A percentile compares a stretch with the other conserved stretches of the same genome.
These are phyloP conservation scores for Orientallactaga bullata DNA, from an alignment of 2,113 vertebrate species.

Conservation along the genomic window DNA sequence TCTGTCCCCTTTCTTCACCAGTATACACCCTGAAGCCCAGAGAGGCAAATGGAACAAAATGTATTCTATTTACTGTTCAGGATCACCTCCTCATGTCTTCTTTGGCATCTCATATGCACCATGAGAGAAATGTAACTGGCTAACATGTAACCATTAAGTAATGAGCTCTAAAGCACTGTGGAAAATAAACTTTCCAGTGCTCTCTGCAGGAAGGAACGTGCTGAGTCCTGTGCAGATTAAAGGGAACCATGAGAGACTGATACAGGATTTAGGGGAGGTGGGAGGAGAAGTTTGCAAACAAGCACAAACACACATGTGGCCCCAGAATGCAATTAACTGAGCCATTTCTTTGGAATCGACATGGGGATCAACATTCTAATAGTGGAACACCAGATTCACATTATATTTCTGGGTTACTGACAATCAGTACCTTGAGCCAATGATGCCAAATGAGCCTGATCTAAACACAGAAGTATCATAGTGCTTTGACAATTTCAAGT, in stretches of 20 bases:
- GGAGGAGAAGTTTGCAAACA: constrained; percentile 57
- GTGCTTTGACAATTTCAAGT: constrained; percentile 3
- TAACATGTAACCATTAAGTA: background rate
- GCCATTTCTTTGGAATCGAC: constrained; percentile 17
- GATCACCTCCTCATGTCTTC: background rate
- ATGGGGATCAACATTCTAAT: background rate
- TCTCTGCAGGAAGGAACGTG: constrained; percentile 8
- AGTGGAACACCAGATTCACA: background rate
- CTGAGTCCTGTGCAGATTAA: constrained; percentile 40
- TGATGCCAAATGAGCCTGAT: constrained; percentile 66
- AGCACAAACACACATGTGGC: constrained; percentile 49
- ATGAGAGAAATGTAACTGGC: background rate
- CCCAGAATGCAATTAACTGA: constrained; percentile 74
- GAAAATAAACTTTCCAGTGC: constrained; percentile 44
- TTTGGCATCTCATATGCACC: background rate
- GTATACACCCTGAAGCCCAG: background rate
- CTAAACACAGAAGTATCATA: background rate
- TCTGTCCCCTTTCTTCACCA: background rate
- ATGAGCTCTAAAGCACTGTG: background rate
- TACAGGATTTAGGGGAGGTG: background rate
- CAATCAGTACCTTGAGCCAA: constrained; percentile 35
- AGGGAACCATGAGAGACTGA: constrained; percentile 34
- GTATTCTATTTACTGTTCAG: background rate
- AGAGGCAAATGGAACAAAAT: background rate
- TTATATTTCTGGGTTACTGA: constrained; percentile 1